Evolutionary conservation across 2,113 vertebrate species (phyloP).

Genomic region (Machaerirhynchus nigripectus): DNA sequence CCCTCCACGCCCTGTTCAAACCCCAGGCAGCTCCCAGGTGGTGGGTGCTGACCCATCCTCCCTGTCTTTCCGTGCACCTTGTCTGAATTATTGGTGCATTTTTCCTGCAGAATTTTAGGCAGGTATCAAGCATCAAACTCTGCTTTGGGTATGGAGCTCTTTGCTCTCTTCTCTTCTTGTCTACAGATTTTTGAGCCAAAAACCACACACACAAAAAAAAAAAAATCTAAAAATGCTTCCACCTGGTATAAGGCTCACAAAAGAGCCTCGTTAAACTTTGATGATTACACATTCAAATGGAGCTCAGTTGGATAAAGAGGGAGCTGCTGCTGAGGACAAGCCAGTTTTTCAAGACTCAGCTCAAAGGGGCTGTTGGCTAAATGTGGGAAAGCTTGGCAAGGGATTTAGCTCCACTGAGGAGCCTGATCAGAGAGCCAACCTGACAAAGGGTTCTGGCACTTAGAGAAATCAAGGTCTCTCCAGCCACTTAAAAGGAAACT

Average conservation of each 20-base stretch:
- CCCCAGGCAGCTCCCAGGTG: not conserved
- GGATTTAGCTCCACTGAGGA: constrained; percentile 17
- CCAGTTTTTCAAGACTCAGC: constrained; percentile 57
- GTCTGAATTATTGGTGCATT: not conserved
- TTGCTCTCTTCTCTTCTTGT: not conserved
- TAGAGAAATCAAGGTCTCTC: constrained; percentile 50
- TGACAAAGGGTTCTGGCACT: constrained; percentile 57
- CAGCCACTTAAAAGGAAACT: constrained; percentile 60
- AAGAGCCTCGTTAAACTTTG: constrained; percentile 43
- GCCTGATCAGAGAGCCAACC: constrained; percentile 47
- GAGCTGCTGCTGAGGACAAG: constrained; percentile 42
- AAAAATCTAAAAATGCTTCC: not conserved
- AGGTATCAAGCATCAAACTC: not conserved
- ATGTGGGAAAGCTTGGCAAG: constrained; percentile 57
- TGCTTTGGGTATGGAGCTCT: not conserved
- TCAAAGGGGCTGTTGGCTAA: constrained; percentile 42
- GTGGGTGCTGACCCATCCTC: not conserved
- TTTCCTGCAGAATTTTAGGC: not conserved
- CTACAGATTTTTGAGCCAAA: constrained; percentile 15
- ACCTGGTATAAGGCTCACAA: constrained; percentile 32
- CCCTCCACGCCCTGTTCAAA: not conserved
- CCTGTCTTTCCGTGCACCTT: not conserved
- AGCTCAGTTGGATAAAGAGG: constrained; percentile 41
- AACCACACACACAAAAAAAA: not conserved
- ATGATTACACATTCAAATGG: constrained; percentile 51